Base-by-base conservation (phyloP, 2,113 vertebrate genomes). In the Varanus salvator region DNA sequence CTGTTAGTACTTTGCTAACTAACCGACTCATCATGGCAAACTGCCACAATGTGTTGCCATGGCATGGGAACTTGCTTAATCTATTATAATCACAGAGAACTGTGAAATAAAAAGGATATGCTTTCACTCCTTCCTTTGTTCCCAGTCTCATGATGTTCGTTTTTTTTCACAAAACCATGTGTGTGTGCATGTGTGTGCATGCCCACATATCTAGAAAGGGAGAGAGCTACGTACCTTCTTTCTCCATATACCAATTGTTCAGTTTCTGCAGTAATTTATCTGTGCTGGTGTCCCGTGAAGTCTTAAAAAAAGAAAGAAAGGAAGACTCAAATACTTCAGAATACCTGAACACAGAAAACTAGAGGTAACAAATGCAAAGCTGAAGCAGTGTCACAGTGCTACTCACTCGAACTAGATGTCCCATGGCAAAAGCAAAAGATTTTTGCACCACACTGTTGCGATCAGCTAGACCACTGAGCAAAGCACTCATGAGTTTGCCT, bases 401-500 rank as follows among this genome's bases (percentile, higher is more conserved):
- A 92, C 98, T 97, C 91, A 99, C 99, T 96, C 99, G 97, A 91
- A 99, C 98, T 12, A 99, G 96, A 94, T 99, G 99, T 3, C 99
- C 99, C 96, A 99, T 96, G 54, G 99, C 98, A 94, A 99, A 99
- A 44, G 99, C 98, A 93, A 98, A 99, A 6, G 98, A 98, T 92
- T 99, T 99, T 97, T 99, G 99, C 57, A 99, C 94, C 17, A 98
- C 98, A 0, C 95, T 97, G 94, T 98, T 99, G 60, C 98, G 97
- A 95, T 99, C 99, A 66, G 98, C 98, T 89, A 99, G 97, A 50
- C 98, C 98, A 81, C 94, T 98, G 93, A 99, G 97, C 92, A 99
- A 97, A 92, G 98, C 98, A 27, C 97, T 99, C 99, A 99, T 98
- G 85, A 99, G 98, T 97, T 99, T 99, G 94, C 98, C 99, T 99